These are phyloP conservation scores for Synergus laeviventris DNA, from an alignment of 2,888 invertebrate genomes.

Conservation along the genomic window DNA sequence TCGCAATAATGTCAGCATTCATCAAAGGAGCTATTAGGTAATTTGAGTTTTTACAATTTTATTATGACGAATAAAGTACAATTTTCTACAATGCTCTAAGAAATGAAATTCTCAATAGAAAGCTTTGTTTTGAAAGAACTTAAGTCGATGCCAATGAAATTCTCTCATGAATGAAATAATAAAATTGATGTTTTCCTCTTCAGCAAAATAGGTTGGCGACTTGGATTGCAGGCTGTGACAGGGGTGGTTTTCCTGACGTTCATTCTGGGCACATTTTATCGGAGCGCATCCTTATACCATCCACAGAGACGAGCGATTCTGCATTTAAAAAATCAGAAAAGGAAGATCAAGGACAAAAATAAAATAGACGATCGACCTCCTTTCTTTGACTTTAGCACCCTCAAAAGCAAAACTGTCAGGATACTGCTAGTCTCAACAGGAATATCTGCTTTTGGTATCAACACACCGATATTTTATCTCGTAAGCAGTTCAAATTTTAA, in stretches of 20 bases:
- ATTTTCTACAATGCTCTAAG: no score
- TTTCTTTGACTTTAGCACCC: constrained; percentile 91
- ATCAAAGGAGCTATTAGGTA: constrained; percentile 88
- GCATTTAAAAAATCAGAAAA: constrained; percentile 92
- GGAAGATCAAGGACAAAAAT: constrained; percentile 88
- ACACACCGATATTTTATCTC: constrained; percentile 90
- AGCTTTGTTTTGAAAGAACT: no score
- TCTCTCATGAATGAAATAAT: background rate
- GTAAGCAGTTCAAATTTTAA: constrained; percentile 70
- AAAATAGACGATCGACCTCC: constrained; percentile 87
- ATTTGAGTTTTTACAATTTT: no score
- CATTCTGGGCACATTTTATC: constrained; percentile 90
- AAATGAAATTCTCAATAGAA: no score
- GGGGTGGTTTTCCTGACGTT: constrained; percentile 89
- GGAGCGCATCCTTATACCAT: constrained; percentile 92
- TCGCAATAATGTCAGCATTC: constrained; percentile 89
- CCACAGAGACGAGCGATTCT: constrained; percentile 91
- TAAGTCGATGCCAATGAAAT: no score
- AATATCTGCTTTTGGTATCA: constrained; percentile 89
- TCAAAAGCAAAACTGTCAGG: constrained; percentile 90
- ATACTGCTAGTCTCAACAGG: constrained; percentile 89
- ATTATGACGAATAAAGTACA: no score
- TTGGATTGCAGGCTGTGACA: constrained; percentile 91
- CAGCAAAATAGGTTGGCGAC: constrained; percentile 88
- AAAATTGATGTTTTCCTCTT: constrained; percentile 59